A percentile compares a stretch with the other conserved stretches of the same genome.
Conservation (phyloP, 2,888 invertebrate species). For the Hyles lineata region DNA sequence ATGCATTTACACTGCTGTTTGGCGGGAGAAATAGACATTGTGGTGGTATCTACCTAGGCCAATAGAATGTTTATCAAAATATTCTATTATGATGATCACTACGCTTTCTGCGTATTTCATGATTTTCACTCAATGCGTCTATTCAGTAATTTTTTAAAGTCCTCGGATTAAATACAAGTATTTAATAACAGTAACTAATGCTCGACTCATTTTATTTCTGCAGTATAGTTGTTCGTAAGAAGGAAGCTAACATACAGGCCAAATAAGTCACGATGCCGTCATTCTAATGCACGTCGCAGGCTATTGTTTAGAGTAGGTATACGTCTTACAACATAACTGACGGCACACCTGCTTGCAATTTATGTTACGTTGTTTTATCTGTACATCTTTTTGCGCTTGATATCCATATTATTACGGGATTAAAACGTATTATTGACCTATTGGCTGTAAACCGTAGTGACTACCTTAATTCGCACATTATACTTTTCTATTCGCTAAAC, state of each 20-base stretch:
- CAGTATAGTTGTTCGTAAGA: conserved; percentile 3
- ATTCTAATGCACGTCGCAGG: conserved; percentile 35
- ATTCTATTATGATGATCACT: too few species aligned
- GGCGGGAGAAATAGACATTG: too few species aligned
- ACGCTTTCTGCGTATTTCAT: too few species aligned
- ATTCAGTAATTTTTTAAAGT: too few species aligned
- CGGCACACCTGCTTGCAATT: conserved; percentile 18
- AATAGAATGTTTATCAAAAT: too few species aligned
- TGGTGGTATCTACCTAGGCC: too few species aligned
- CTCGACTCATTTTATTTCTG: neutral
- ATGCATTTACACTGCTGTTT: too few species aligned
- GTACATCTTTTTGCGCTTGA: neutral
- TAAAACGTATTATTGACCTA: neutral
- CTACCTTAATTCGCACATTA: too few species aligned
- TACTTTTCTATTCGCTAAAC: too few species aligned
- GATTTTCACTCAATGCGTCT: too few species aligned
- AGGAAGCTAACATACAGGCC: conserved; percentile 36
- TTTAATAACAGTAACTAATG: neutral
- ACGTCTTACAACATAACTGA: conserved; percentile 41
- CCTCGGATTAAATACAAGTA: neutral
- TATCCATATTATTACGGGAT: neutral
- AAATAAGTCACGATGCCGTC: conserved; percentile 57
- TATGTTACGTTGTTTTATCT: neutral
- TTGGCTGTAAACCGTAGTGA: neutral
- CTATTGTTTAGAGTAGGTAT: conserved; percentile 51